Base-by-base conservation (phyloP, 2,113 vertebrate genomes). In the Alethe diademata region DNA sequence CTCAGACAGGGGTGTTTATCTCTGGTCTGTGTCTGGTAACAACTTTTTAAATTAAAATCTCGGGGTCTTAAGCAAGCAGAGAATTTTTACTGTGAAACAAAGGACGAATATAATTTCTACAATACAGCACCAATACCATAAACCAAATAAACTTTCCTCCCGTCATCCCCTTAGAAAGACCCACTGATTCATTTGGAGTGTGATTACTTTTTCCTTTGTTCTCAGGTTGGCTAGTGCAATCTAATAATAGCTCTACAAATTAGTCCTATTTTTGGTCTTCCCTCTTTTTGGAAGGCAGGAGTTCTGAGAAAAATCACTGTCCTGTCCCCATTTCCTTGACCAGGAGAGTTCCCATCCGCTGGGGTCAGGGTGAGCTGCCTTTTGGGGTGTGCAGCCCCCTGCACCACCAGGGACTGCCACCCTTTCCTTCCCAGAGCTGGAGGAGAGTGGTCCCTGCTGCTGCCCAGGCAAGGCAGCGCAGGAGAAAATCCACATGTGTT, bases 1-100 rank as follows among this genome's bases (percentile, higher is more conserved):
- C 66, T 89, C 65, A 81, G 42, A 56, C 22, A 38, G 29, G 17
- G 36, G 25, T 19, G 50, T 56, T 88, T 71, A 75, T 43, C 93
- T 91, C 84, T 82, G 65, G 9, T 26, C 80, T n/a, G 12, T 35
- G 54, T 43, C 78, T 65, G 29, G 16, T 62, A 82, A 85, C 61
- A 87, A 48, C 45, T 85, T 81, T 57, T 87, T 18, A 88, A 90
- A 79, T 86, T 86, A 83, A 92, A 86, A 90, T 60, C 43, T 83
- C 12, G 3, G 26, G 19, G 29, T 83, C 40, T 90, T 42, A 79
- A 75, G 56, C 12, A 73, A 79, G 47, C 51, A 78, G 54, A 78
- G 47, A 74, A 24, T 53, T 94, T 91, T 75, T 78, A 40, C 57
- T 74, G 17, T 47, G 86, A 72, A 86, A 90, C 31, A 26, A 86